Evolutionary conservation across 1,140 invertebrate species (phyloP).

Genomic region (Alviniconcha marisindica): DNA sequence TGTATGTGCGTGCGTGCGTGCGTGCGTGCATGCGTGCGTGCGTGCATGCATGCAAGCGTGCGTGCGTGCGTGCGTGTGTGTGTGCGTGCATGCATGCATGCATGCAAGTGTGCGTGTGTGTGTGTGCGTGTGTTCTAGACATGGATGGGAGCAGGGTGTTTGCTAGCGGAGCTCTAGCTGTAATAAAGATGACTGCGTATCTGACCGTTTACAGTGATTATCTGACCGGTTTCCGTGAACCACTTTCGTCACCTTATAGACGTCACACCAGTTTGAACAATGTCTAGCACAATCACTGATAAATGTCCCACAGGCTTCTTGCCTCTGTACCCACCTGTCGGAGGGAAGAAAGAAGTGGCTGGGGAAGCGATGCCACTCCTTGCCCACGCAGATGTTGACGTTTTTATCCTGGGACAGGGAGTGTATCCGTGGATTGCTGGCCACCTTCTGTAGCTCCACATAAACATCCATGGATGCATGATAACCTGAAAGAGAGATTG

Average conservation of each 20-base stretch:
- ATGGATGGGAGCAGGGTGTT: too few relatives aligned
- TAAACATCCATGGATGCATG: constrained; percentile 94
- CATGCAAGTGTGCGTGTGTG: constrained; percentile 25
- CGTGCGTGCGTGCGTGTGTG: constrained; percentile 29
- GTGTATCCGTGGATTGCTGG: constrained; percentile 77
- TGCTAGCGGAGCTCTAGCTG: too few relatives aligned
- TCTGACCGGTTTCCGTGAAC: too few relatives aligned
- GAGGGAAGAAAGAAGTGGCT: constrained; percentile 96
- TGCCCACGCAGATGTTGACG: constrained; percentile 94
- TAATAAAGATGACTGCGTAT: too few relatives aligned
- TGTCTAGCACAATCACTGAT: too few relatives aligned
- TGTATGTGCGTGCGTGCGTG: constrained; percentile 17
- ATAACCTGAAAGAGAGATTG: constrained; percentile 84
- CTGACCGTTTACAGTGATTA: too few relatives aligned
- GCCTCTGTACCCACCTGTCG: constrained; percentile 72
- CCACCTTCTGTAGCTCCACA: constrained; percentile 85
- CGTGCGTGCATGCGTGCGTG: not conserved
- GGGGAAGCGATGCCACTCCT: constrained; percentile 98
- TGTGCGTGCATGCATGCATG: not conserved
- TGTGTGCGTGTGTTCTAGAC: constrained; percentile 21
- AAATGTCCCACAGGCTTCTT: too few relatives aligned
- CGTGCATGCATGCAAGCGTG: not conserved
- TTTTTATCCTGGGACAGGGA: constrained; percentile 79
- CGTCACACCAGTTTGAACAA: too few relatives aligned
- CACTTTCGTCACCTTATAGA: too few relatives aligned